Evolutionary conservation across 2,113 vertebrate species (phyloP), one percentile per base, ranked within the genome.

Genomic region (Urocitellus parryii): DNA sequence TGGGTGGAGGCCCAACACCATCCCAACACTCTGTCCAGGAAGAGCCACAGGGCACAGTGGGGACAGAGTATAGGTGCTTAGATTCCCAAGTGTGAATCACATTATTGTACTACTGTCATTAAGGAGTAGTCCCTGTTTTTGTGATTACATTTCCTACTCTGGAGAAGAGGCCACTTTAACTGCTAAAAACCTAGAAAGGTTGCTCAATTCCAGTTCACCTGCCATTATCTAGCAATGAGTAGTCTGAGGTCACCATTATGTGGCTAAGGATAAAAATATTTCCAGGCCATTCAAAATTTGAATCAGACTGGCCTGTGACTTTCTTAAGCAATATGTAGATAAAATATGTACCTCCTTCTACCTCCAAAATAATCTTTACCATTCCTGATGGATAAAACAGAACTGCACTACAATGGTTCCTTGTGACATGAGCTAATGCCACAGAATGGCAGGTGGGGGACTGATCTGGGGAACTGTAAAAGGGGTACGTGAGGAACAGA

Each of bases 171-270:
- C 51, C 37, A 78, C 16, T 90, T 86, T 4, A 74, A 84, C 87
- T 91, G 63, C 18, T 92, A 86, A 95, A 96, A 84, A 72, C 76
- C 76, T 86, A 91, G 83, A 84, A 95, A 76, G 32, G 5, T 91
- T 77, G 84, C 45, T 88, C 48, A 78, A 58, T 81, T 95, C 68
- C 42, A 90, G 90, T 72, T 90, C 61, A 86, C 42, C 45, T 65
- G 56, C 65, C 34, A 63, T 61, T 88, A 88, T 11, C 63, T 7
- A 87, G 80, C 82, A 58, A 48, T 78, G 29, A 94, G 32, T 13
- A 87, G 27, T 63, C 25, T 88, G 76, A 82, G 48, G 70, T 91
- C 79, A 84, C 25, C 53, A 76, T 17, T 58, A 48, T 73, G 10
- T 58, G 20, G 70, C 32, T n/a, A 81, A 90, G 18, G 42, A 85